Base-by-base conservation (phyloP, 2,888 invertebrate species). In the Malthinus flaveolus region DNA sequence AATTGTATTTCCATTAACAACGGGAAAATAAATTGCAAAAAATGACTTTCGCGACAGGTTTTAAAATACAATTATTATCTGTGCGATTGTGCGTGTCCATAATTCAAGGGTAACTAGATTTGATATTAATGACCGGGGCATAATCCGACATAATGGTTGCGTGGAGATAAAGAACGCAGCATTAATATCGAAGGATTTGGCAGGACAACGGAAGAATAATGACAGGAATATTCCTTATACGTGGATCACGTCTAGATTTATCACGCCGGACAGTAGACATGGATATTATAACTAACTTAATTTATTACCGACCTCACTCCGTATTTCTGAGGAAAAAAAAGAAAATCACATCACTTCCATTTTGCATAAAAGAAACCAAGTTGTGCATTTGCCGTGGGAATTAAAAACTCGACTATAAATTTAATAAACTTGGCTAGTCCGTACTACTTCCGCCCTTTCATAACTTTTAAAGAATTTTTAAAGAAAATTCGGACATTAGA, bases 101-200 rank as follows among this genome's bases (percentile, higher is more conserved):
- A 66, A 68, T 58, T 66, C 65, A 65, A 53, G 59, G 31, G 36
- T 57, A 56, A 59, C 56, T 59, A 58, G 56, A 54, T 50, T 52
- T 49, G 59, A 61, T 63, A 61, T 64, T 67, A 67, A 67, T 65
- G 67, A 67, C 64, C 62, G 47, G 49, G 46, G 53, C 55, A 61
- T 66, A 67, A 66, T 65, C 67, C 62, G 58, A 62, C 65, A 66
- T 67, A 67, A 65, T 67, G 67, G 67, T 60, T 54, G 64, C 63
- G 61, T 62, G 64, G 56, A 65, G 67, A 67, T 67, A 67, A 67
- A 66, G 66, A 60, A 65, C 59, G 62, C 59, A 53, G 49, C 61
- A 62, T 66, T 66, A 64, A 67, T 67, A 66, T 62, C 62, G 64
- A 65, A 61, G 65, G 65, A 66, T 65, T 65, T 63, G 61, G 59